phyloP scores from a whole-genome alignment of 2,113 vertebrate genomes.

The Crotalus viridis region DNA sequence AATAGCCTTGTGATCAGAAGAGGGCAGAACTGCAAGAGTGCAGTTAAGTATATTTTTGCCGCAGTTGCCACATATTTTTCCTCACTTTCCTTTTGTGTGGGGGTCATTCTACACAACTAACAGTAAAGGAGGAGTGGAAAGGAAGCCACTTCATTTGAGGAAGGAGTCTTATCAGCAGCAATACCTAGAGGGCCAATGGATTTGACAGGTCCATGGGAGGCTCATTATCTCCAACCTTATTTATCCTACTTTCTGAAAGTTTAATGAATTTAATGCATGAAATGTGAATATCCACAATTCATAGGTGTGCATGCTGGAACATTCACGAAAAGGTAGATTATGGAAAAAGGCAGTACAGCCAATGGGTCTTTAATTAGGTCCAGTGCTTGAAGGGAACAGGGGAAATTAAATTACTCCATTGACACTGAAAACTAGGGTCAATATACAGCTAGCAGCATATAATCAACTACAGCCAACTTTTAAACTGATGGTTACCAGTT shows the following conservation, averaged over 20 bases:
- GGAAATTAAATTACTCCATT: background rate
- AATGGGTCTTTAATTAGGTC: background rate
- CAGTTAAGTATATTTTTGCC: background rate
- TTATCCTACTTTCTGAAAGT: constrained; percentile 10
- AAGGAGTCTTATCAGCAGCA: constrained; percentile 4
- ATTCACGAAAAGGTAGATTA: constrained; percentile 5
- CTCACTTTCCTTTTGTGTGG: background rate
- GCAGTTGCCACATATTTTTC: background rate
- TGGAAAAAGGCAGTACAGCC: background rate
- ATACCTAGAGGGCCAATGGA: background rate
- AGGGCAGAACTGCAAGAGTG: background rate
- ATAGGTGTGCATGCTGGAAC: accelerated
- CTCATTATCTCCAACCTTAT: constrained; percentile 6
- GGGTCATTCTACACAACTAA: constrained; percentile 5
- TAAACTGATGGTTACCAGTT: background rate
- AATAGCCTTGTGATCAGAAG: background rate
- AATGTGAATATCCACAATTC: background rate
- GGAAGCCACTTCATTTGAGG: background rate
- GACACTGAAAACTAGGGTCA: background rate
- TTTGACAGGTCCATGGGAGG: constrained; percentile 6
- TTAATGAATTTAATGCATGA: background rate
- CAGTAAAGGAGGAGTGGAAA: background rate
- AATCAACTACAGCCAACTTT: background rate
- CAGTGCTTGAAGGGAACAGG: background rate
- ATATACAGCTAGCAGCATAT: background rate